A percentile compares a stretch with the other conserved stretches of the same genome.
Evolutionary conservation across 2,888 invertebrate genomes (phyloP).

Genomic region (Linyphia triangularis): DNA sequence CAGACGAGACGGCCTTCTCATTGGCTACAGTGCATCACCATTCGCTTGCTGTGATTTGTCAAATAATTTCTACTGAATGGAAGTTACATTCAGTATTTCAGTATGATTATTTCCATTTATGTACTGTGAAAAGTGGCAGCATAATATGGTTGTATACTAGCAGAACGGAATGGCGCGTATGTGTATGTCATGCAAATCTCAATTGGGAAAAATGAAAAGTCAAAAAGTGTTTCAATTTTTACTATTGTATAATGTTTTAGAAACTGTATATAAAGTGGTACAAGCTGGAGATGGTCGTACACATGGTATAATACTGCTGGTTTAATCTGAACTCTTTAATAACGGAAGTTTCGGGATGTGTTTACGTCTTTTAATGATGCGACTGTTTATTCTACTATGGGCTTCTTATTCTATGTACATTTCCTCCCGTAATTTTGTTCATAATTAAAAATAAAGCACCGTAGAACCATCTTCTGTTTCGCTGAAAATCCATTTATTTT

Average conservation of each 20-base stretch:
- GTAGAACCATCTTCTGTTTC: background rate
- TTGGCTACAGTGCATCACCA: no score
- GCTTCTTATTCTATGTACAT: background rate
- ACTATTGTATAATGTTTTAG: slow-evolving; percentile 78
- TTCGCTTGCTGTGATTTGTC: no score
- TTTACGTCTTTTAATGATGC: background rate
- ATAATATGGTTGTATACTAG: slow-evolving; percentile 55
- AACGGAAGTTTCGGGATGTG: background rate
- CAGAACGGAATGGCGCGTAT: slow-evolving; percentile 71
- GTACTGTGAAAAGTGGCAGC: slow-evolving; percentile 42
- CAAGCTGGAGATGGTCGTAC: slow-evolving; percentile 80
- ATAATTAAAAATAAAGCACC: no score
- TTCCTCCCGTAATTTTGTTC: no score
- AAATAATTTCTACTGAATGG: no score
- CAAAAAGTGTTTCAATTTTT: slow-evolving; percentile 77
- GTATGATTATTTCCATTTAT: slow-evolving; percentile 40
- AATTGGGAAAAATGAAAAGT: slow-evolving; percentile 62
- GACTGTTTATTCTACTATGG: background rate
- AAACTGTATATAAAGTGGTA: slow-evolving; percentile 78
- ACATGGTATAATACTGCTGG: slow-evolving; percentile 78
- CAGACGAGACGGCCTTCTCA: no score
- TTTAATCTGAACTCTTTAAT: background rate
- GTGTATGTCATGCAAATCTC: slow-evolving; percentile 68
- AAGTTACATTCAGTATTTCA: background rate
- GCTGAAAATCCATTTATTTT: background rate